phyloP scores from a whole-genome alignment of 2,888 invertebrate genomes.

The Dilophus febrilis region DNA sequence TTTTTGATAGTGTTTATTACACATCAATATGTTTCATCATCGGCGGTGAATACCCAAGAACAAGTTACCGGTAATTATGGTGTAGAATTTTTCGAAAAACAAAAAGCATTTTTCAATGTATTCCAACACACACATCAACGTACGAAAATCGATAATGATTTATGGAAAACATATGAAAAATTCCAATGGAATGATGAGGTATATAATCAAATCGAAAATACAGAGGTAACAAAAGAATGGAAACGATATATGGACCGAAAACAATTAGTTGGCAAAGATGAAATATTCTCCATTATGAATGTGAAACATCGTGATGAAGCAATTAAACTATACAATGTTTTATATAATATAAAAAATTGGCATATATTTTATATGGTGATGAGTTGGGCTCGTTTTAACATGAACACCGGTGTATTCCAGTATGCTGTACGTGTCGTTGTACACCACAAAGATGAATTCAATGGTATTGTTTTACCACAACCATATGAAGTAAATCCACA shows the following conservation, averaged over 20 bases:
- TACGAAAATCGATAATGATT: slow-evolving; percentile 23
- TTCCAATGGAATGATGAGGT: neutral
- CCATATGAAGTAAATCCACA: slow-evolving; percentile 64
- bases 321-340: slow-evolving; percentile 35
- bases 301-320: slow-evolving; percentile 32
- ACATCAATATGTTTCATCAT: too few species aligned
- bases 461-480: slow-evolving; percentile 48
- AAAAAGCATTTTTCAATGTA: slow-evolving; percentile 35
- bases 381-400: slow-evolving; percentile 45
- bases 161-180: slow-evolving; percentile 15
- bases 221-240: slow-evolving; percentile 1
- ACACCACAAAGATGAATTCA: slow-evolving; percentile 47
- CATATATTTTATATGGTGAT: slow-evolving; percentile 37
- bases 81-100: slow-evolving; percentile 31
- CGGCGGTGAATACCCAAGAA: too few species aligned
- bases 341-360: slow-evolving; percentile 42
- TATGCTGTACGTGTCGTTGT: slow-evolving; percentile 50
- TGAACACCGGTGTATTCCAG: slow-evolving; percentile 58
- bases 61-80: too few species aligned
- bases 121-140: slow-evolving; percentile 43
- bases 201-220: neutral
- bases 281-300: slow-evolving; percentile 31
- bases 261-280: slow-evolving; percentile 12
- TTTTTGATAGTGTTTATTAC: too few species aligned
- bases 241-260: too few species aligned